Evolutionary conservation across 2,113 vertebrate genomes (phyloP), one percentile per base, ranked within the genome.

Genomic region (Alectura lathami): DNA sequence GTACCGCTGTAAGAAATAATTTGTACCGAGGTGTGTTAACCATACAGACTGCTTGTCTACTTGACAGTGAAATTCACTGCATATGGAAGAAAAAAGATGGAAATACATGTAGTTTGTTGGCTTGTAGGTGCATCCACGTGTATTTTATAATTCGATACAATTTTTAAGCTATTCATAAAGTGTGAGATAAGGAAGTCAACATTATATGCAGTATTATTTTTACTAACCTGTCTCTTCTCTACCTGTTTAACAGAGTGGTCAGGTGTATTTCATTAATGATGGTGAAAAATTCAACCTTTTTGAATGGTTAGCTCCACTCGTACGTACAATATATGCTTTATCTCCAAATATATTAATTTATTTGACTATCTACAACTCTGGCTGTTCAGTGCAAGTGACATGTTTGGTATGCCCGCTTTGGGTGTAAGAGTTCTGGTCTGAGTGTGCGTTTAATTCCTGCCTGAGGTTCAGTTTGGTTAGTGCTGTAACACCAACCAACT

Each of bases 241-340:
- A 3, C 70, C 63, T 84, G 54, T 88, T 86, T 89, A 97, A 75
- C 98, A 99, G 99, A 98, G 98, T 40, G 99, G 99, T 59, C 98
- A 99, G 95, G 98, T 97, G 2, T 99, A 99, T 95, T 99, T 99
- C 96, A 99, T 99, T 90, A 99, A 99, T 3, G 99, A 99, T 2
- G 99, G 98, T 0, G 98, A 99, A 72, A 98, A 98, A 4, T 98
- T 98, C 87, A 99, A 99, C 96, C 95, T 99, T 83, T 99, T 99
- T 60, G 99, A 99, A 76, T 99, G 99, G 99, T 91, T 99, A 74
- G 98, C 98, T 45, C 99, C 99, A 3, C 94, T 99, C 97, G 99
- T 99, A 98, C 66, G 99, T 98, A 56, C 30, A 77, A 30, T 26
- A 15, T 56, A 17, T 6, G 6, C 24, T 83, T 76, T 26, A 26